Base-by-base conservation (phyloP, 2,797 vertebrate species). In the Hypotaenidia okinawae region DNA sequence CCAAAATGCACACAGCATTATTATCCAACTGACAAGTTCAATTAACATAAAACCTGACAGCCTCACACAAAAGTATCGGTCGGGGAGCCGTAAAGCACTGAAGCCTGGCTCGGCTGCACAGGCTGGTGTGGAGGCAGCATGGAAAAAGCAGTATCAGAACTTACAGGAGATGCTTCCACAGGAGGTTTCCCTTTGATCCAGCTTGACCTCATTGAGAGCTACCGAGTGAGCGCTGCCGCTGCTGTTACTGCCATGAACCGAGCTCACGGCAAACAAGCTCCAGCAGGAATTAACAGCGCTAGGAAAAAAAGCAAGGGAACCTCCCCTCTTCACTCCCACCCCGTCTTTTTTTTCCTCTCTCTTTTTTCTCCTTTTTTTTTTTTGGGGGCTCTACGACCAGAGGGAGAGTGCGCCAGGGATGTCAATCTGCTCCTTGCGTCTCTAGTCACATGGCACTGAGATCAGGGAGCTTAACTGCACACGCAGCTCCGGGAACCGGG, bases 181-280 rank as follows among this genome's bases (percentile, higher is more conserved):
- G 96, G 96, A 84, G 97, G 90, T 87, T 98, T 97, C 87, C 96
- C 97, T 97, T 97, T 97, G 97, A 97, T 98, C 87, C 96, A 97
- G 91, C 98, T 98, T 97, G 97, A 97, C 96, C 97, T 98, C 98
- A 98, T 98, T 96, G 98, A 97, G 94, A 95, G 94, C 91, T 83
- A 94, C 72, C 0, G 22, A 84, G 35, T 11, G 52, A 85, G 81
- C 52, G 35, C 89, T 76, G 93, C 84, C 70, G 86, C 86, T 76
- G 79, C 96, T 86, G 66, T 33, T 63, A 67, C 93, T 89, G 95
- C 89, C 92, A 95, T 93, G 78, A 95, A 89, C 86, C 0, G 19
- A 89, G 90, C 87, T 86, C 25, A 12, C 67, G 4, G 93, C 77
- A 55, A 80, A 62, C 70, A 16, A 74, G 95, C 89, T 93, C 67